Percentiles rank a stretch among this genome's conserved stretches.
Evolutionary conservation across 2,797 vertebrate genomes (phyloP).

Genomic region (Lophura swinhoii): DNA sequence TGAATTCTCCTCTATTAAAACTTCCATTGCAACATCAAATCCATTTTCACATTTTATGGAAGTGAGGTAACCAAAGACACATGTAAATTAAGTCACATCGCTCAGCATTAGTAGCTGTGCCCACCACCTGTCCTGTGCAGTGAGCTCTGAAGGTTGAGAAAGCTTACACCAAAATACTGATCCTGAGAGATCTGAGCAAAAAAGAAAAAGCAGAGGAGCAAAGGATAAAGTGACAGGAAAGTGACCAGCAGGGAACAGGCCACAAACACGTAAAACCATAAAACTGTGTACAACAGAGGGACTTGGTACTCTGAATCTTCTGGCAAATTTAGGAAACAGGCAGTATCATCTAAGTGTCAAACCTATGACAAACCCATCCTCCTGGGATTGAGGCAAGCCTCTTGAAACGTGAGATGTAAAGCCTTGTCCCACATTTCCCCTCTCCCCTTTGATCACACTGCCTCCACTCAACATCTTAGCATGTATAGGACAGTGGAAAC

Average conservation of each 20-base stretch:
- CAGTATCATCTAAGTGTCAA: background rate
- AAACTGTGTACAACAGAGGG: background rate
- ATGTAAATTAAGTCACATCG: background rate
- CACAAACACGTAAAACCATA: background rate
- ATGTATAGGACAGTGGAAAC: background rate
- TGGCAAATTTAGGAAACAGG: background rate
- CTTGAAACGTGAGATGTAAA: background rate
- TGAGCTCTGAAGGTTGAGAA: background rate
- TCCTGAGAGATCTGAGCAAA: background rate
- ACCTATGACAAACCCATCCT: background rate
- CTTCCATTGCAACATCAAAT: background rate
- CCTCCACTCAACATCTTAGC: background rate
- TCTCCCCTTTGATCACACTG: background rate
- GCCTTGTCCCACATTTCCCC: background rate
- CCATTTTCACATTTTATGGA: background rate
- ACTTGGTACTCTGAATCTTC: background rate
- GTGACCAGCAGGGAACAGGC: background rate
- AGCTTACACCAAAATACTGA: background rate
- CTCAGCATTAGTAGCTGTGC: background rate
- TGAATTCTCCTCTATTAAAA: background rate
- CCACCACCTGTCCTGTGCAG: background rate
- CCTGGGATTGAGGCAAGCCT: background rate
- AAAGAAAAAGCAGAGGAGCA: background rate
- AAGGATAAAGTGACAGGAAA: background rate
- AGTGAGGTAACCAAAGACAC: background rate